These are phyloP conservation scores for Epinephelus coioides DNA, from an alignment of 2,797 vertebrate species.

Conservation along the genomic window DNA sequence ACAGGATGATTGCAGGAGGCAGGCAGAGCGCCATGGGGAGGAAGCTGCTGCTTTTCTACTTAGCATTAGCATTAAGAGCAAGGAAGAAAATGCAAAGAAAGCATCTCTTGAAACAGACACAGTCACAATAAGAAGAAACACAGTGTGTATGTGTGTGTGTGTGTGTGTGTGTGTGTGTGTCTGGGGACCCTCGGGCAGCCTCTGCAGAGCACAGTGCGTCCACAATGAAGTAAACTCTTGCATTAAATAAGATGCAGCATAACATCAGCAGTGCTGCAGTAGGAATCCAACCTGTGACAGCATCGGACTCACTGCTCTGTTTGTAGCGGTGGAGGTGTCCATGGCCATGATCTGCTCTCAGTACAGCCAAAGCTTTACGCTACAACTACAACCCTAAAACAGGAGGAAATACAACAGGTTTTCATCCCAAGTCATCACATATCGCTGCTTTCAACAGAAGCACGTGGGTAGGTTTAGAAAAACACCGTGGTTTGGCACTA, in stretches of 20 bases:
- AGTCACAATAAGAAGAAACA: constrained; percentile 13
- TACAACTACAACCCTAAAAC: too few species aligned
- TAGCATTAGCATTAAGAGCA: constrained; percentile 39
- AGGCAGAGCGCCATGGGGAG: constrained; percentile 31
- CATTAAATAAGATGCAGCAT: constrained; percentile 31
- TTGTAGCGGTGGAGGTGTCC: too few species aligned
- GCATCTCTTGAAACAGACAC: constrained; percentile 32
- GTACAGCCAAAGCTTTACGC: too few species aligned
- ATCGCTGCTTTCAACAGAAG: too few species aligned
- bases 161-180: too few species aligned
- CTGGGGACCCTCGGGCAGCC: not conserved
- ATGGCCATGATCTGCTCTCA: too few species aligned
- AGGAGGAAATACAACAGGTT: too few species aligned
- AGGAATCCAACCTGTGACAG: not conserved
- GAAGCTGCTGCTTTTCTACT: constrained; percentile 36
- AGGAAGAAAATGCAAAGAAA: constrained; percentile 28
- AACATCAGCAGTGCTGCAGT: constrained; percentile 24
- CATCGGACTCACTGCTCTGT: too few species aligned
- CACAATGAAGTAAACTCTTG: constrained; percentile 18
- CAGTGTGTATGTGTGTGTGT: not conserved
- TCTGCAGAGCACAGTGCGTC: constrained; percentile 22
- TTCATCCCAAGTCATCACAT: too few species aligned
- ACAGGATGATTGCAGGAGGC: constrained; percentile 50
- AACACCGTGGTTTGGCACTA: too few species aligned
- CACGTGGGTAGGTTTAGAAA: too few species aligned